These are phyloP conservation scores for Hippocampus comes DNA, from an alignment of 2,113 vertebrate species.

Conservation along the genomic window DNA sequence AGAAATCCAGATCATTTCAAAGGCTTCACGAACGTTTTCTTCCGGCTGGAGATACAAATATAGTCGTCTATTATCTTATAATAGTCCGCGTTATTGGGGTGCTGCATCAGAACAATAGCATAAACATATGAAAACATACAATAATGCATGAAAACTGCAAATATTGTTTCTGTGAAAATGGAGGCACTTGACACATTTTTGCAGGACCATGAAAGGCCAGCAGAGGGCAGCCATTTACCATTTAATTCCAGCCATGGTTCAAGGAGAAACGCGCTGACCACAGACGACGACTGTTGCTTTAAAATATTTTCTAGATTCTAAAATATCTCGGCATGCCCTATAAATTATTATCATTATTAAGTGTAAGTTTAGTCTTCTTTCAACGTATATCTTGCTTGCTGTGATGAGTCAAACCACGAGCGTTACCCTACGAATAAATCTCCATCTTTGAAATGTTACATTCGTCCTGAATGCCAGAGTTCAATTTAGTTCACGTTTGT, in stretches of 20 bases:
- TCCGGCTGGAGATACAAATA: background rate
- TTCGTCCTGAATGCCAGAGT: too few relatives aligned
- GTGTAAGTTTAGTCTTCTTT: too few relatives aligned
- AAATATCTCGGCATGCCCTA: too few relatives aligned
- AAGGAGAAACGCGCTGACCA: too few relatives aligned
- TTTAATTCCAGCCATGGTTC: too few relatives aligned
- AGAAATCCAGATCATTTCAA: background rate
- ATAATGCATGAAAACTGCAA: background rate
- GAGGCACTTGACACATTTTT: background rate
- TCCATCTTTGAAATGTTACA: too few relatives aligned
- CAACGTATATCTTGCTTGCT: too few relatives aligned
- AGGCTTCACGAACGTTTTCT: background rate
- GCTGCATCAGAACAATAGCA: background rate
- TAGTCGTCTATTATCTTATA: background rate
- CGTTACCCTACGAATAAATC: too few relatives aligned
- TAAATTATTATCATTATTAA: too few relatives aligned
- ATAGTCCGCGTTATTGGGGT: background rate
- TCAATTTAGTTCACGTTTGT: background rate
- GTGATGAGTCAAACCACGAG: too few relatives aligned
- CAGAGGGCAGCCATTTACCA: constrained; percentile 37
- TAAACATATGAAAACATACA: background rate
- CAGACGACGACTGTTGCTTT: too few relatives aligned
- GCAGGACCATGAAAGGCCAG: constrained; percentile 8
- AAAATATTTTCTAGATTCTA: too few relatives aligned
- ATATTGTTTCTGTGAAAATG: background rate